Base-by-base conservation (phyloP, 2,888 invertebrate genomes). In the Epinotia ramella region DNA sequence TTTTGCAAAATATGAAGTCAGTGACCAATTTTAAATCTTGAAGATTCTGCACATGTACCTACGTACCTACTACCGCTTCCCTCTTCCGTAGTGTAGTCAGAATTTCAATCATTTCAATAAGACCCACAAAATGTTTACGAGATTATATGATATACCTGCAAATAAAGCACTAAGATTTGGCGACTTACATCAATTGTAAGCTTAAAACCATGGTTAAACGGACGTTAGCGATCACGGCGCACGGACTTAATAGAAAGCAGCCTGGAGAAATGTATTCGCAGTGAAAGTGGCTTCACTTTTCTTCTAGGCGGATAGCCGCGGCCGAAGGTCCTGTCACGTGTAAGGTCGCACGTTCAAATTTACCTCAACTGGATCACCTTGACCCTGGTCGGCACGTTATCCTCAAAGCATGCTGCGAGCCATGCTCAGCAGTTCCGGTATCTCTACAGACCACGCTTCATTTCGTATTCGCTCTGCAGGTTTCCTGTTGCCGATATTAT, bases 401-500 rank as follows among this genome's bases (percentile, higher is more conserved):
- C 90, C 91, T 91, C 86, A 85, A 86, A 80, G 81, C 80, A 83
- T 83, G 83, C 84, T 82, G 76, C 80, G 77, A 77, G 77, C 64
- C 67, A 83, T 88, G 90, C 92, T 92, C 92, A 91, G 86, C 83
- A 82, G 81, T 76, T 76, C 75, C 75, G 75, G 75, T 70, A 62
- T 57, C 82, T 78, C 85, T 84, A 78, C 83, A 85, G 85, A 84
- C 83, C 82, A 86, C 80, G 78, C 80, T 83, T 86, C 87, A 88
- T 86, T 93, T 93, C 89, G 93, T 93, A 94, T 94, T 92, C 94
- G 90, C 88, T 80, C 84, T 84, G 88, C 86, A 82, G 84, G 87
- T 89, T 93, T 93, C 93, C 93, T 92, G 89, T 90, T 92, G 92
- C 91, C 89, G 88, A 90, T 91, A 90, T 91, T 90, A 91, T 91